phyloP scores from a whole-genome alignment of 1,140 invertebrate species.

The Homalodisca vitripennis region DNA sequence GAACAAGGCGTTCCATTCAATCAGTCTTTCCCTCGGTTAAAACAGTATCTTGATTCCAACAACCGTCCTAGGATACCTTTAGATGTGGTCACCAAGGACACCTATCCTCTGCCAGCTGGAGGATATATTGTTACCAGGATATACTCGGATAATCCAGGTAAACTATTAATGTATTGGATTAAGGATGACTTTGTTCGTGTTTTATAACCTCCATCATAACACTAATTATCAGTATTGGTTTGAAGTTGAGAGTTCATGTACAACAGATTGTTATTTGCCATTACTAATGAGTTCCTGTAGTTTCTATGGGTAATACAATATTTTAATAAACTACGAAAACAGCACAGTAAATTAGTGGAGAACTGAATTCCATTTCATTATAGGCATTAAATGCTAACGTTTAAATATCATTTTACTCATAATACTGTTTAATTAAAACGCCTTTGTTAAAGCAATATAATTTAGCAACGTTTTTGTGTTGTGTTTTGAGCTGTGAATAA shows the following conservation, averaged over 20 bases:
- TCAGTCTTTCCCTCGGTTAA: neutral
- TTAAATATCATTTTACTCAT: too few species aligned
- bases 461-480: too few species aligned
- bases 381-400: too few species aligned
- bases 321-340: neutral
- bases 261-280: neutral
- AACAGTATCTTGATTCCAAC: neutral
- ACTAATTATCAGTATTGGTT: neutral
- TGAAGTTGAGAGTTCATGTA: neutral
- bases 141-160: conserved; percentile 50
- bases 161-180: neutral
- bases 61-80: too few species aligned
- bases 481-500: too few species aligned
- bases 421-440: too few species aligned
- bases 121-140: conserved; percentile 64
- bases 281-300: neutral
- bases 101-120: conserved; percentile 86
- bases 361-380: too few species aligned
- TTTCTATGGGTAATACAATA: neutral
- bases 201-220: too few species aligned
- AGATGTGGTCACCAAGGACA: conserved; percentile 81
- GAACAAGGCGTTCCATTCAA: neutral
- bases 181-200: too few species aligned
- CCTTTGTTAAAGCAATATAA: too few species aligned
- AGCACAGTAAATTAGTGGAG: neutral